A percentile compares a stretch with the other conserved stretches of the same genome.
Conservation (phyloP, 2,797 vertebrate genomes). For the Threskiornis aethiopicus region DNA sequence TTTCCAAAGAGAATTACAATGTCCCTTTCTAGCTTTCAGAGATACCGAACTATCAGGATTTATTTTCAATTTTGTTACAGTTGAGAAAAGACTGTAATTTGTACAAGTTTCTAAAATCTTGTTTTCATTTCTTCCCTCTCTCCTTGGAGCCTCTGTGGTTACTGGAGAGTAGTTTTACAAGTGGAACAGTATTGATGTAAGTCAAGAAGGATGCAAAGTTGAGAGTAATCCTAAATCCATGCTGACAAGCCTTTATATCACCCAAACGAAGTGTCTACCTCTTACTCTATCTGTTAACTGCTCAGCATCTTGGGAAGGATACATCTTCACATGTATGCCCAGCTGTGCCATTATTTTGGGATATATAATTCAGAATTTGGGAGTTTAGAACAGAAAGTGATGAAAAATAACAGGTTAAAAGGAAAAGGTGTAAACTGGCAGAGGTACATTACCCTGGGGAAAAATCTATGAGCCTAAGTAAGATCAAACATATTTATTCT, state of each 20-base stretch:
- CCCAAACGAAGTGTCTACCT: not conserved
- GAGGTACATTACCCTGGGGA: not conserved
- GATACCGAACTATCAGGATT: not conserved
- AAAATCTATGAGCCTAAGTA: not conserved
- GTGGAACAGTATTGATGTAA: not conserved
- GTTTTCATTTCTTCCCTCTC: not conserved
- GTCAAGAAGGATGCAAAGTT: not conserved
- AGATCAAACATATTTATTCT: not conserved
- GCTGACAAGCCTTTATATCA: not conserved
- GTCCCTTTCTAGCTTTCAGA: not conserved
- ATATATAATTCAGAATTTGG: not conserved
- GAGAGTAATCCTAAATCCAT: not conserved
- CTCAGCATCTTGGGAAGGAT: not conserved
- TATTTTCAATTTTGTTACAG: not conserved
- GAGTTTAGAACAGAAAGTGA: not conserved
- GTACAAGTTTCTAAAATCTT: not conserved
- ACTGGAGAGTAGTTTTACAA: not conserved
- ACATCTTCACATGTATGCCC: not conserved
- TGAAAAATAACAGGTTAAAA: not conserved
- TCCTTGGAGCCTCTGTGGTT: not conserved
- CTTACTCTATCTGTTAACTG: not conserved
- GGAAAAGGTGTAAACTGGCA: not conserved
- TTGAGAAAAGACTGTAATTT: not conserved
- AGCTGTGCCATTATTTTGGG: not conserved
- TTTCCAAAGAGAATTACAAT: not conserved